Base-by-base conservation (phyloP, 2,888 invertebrate genomes). In the Apodemia hepburni region DNA sequence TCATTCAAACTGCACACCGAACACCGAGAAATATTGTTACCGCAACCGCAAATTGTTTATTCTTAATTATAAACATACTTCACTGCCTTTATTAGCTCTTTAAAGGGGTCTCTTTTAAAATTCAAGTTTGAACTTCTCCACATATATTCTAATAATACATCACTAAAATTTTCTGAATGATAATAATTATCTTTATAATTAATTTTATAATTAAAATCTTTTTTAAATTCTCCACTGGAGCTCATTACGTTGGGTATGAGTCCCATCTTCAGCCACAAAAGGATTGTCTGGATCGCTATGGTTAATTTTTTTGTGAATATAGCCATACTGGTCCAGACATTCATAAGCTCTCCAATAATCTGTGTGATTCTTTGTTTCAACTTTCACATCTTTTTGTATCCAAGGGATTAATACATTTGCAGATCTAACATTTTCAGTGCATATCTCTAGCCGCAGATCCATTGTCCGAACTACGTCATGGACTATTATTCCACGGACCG, bases 341-440 rank as follows among this genome's bases (percentile, higher is more conserved):
- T 63, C 51, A 67, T 66, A 69, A 27, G 67, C 68, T 12, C 60
- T 5, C 68, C 66, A 71, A 54, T 15, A 65, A 60, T 70, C 70
- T 4, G 69, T 70, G n/a, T 69, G 66, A 4, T 70, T 70, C 1
- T 38, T 66, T n/a, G 68, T 59, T 47, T 67, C 69, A 33, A 63
- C 61, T n/a, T n/a, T 17, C 17, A 71, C 69, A 66, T 69, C 68
- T 42, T 72, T 70, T 62, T 66, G n/a, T 18, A 71, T 70, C 0
- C 70, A 35, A 11, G 67, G 64, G 54, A 70, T 61, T 61, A 29
- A 29, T 6, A 29, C 29, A 6, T 29, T 4, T 29, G 29, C 29
- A 6, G 29, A 29, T 29, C 29, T 29, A 70, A 65, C 4, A 15
- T 42, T 42, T 4, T 42, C 42, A 42, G 15, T 2, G 15, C 42